Evolutionary conservation across 2,888 invertebrate species (phyloP).

Genomic region (Epirrhoe alternata): DNA sequence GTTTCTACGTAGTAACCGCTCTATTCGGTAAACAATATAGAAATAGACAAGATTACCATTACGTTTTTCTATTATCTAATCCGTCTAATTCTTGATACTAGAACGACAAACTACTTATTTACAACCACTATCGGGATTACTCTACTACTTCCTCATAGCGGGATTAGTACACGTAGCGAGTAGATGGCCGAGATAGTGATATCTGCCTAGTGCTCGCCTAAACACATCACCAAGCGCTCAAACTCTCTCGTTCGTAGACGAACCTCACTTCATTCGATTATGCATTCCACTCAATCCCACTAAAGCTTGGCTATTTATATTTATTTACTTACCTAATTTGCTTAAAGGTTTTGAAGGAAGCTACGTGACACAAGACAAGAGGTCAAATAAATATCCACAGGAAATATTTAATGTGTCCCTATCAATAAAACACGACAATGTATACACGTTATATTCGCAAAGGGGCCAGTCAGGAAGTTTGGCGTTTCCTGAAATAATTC

Average conservation of each 20-base stretch:
- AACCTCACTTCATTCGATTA: too few species aligned
- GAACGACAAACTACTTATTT: background rate
- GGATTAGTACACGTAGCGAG: too few species aligned
- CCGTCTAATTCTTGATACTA: background rate
- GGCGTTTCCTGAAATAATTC: conserved; percentile 13
- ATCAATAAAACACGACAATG: conserved; percentile 17
- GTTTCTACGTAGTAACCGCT: too few species aligned
- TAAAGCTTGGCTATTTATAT: too few species aligned
- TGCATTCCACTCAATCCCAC: too few species aligned
- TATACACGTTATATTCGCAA: conserved; percentile 8
- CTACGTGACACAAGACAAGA: conserved; percentile 1
- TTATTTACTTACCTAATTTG: too few species aligned
- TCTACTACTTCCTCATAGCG: conserved; percentile 9
- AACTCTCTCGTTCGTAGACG: too few species aligned
- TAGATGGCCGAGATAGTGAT: too few species aligned
- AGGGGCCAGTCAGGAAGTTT: conserved; percentile 14
- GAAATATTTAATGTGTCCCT: conserved; percentile 26
- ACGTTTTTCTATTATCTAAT: background rate
- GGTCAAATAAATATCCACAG: conserved; percentile 37
- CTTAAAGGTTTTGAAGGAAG: background rate
- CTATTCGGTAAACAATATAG: background rate
- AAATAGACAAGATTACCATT: background rate
- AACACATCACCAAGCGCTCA: too few species aligned
- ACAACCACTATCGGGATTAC: conserved; percentile 1
- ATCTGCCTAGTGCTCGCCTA: too few species aligned